Evolutionary conservation across 2,888 invertebrate species (phyloP), one percentile per base, ranked within the genome.

Genomic region (Leptura quadrifasciata): DNA sequence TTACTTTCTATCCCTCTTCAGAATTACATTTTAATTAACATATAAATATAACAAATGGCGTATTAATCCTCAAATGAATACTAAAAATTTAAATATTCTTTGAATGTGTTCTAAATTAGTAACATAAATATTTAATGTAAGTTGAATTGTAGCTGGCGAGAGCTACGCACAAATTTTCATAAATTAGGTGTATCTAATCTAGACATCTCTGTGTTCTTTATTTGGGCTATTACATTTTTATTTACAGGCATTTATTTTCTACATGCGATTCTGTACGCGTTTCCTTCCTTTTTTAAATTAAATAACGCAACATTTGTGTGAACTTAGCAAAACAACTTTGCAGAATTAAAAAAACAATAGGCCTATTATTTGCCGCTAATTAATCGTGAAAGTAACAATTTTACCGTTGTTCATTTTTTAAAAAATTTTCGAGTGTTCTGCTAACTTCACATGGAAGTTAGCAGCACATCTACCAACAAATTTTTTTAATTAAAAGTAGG

Each of bases 131-230:
- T 47, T 47, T 47, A 47, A 47, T 47, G 47, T 47, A 10, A n/a
- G 47, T 5, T n/a, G 47, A 47, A 47, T 47, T 47, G 15, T n/a
- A n/a, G 47, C 3, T n/a, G 15, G n/a, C 47, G 47, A 47, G 5
- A 47, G 17, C n/a, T 47, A 39, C 39, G 39, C 39, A 39, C 39
- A 39, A 39, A 39, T 39, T 10, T 47, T 47, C 15, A 47, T 47
- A 47, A 47, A 47, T 47, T 47, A 47, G 47, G 12, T n/a, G n/a
- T 47, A 47, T 47, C 47, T 47, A 47, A 47, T 15, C 47, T 47
- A n/a, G 5, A 47, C n/a, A 47, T 47, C 47, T 47, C 47, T 47
- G 5, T 1, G 47, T 3, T 2, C n/a, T 47, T n/a, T n/a, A 47
- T 47, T 47, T 47, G 47, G 47, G 47, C 47, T 47, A n/a, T 47